These are phyloP conservation scores for Bovichtus variegatus DNA, from an alignment of 2,797 vertebrate genomes.

Conservation along the genomic window DNA sequence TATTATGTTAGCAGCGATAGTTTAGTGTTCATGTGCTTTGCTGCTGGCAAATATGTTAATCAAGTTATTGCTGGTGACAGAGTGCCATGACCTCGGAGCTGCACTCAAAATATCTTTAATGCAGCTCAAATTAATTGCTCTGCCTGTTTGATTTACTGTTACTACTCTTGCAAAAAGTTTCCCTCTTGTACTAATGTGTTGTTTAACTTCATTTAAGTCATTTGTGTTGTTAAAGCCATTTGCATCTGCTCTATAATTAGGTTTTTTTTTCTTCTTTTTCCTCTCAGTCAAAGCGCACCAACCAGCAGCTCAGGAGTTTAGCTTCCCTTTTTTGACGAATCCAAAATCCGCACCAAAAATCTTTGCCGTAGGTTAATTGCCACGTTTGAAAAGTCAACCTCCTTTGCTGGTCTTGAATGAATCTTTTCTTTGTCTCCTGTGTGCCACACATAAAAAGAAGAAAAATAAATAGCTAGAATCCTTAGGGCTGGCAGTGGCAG, in stretches of 20 bases:
- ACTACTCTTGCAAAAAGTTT: conserved; percentile 11
- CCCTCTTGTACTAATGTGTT: conserved; percentile 22
- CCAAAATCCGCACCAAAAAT: conserved; percentile 56
- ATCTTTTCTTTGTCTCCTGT: conserved; percentile 65
- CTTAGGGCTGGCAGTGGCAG: conserved; percentile 62
- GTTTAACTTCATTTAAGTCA: conserved; percentile 42
- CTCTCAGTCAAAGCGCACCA: conserved; percentile 22
- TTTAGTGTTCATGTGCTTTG: conserved; percentile 22
- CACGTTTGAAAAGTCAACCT: conserved; percentile 59
- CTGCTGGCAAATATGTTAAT: conserved; percentile 38
- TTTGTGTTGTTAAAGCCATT: conserved; percentile 34
- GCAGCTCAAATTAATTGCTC: conserved; percentile 49
- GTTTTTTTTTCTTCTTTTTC: conserved; percentile 24
- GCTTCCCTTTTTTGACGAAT: conserved; percentile 46
- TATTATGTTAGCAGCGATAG: conserved; percentile 8
- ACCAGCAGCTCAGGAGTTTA: conserved; percentile 33
- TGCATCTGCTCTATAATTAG: conserved; percentile 43
- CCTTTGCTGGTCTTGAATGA: conserved; percentile 58
- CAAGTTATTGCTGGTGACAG: conserved; percentile 22
- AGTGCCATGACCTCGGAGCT: conserved; percentile 17
- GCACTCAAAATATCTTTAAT: conserved; percentile 9
- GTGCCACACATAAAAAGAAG: conserved; percentile 68
- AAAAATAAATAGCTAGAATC: conserved; percentile 72
- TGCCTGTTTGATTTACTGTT: conserved; percentile 42
- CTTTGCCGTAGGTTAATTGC: conserved; percentile 75